These are phyloP conservation scores for Festucalex cinctus DNA, from an alignment of 2,113 vertebrate genomes.

Conservation along the genomic window DNA sequence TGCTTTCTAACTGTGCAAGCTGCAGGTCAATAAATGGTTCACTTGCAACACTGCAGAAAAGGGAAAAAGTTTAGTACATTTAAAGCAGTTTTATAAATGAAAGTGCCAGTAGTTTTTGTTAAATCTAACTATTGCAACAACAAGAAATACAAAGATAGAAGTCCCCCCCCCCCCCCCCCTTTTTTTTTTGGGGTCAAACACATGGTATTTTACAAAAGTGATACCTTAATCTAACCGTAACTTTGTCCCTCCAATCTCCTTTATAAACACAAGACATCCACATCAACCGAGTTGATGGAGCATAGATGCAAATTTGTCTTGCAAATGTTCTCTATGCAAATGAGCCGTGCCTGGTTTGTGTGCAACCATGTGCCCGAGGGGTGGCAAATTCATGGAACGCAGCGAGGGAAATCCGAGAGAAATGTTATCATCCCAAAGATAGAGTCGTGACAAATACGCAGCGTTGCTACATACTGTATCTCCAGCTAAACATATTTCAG, in stretches of 20 bases:
- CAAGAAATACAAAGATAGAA: background rate
- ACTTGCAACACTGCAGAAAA: background rate
- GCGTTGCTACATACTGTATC: background rate
- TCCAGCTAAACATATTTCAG: slow-evolving; percentile 12
- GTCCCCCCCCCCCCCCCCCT: no score
- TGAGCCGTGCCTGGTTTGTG: slow-evolving; percentile 25
- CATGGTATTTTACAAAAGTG: slow-evolving; percentile 3
- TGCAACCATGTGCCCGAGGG: slow-evolving; percentile 37
- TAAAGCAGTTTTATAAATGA: background rate
- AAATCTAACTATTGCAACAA: background rate
- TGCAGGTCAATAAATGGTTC: background rate
- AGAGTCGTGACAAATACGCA: slow-evolving; percentile 1
- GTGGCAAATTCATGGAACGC: slow-evolving; percentile 17
- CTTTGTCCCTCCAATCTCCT: background rate
- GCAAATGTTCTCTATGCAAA: slow-evolving; percentile 87
- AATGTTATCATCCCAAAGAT: slow-evolving; percentile 8
- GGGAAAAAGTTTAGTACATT: background rate
- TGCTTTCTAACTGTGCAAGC: slow-evolving; percentile 1
- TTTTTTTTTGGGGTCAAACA: no score
- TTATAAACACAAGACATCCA: slow-evolving; percentile 1
- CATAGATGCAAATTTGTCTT: slow-evolving; percentile 76
- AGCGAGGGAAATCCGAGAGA: slow-evolving; percentile 15
- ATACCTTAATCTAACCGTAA: background rate
- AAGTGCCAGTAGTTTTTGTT: background rate
- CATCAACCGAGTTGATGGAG: slow-evolving; percentile 13